A percentile compares a stretch with the other conserved stretches of the same genome.
Evolutionary conservation across 2,797 vertebrate species (phyloP).

Genomic region (Thamnophis elegans): DNA sequence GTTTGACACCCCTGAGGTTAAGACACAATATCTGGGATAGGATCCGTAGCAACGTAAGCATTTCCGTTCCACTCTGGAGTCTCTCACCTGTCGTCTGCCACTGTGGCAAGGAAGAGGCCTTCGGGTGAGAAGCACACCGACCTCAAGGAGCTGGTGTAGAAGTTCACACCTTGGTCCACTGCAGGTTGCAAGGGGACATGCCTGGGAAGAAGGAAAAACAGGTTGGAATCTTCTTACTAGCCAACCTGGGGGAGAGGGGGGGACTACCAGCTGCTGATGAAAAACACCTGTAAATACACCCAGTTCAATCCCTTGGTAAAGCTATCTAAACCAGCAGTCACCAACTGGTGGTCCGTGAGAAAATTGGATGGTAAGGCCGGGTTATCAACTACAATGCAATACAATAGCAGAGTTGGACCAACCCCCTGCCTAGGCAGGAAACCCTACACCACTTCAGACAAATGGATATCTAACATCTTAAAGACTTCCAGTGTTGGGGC

Average conservation of each 20-base stretch:
- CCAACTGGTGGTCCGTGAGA: too few species aligned
- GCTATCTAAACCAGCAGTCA: too few species aligned
- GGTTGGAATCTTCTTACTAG: background rate
- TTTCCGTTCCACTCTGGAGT: background rate
- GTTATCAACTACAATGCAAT: too few species aligned
- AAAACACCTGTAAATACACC: background rate
- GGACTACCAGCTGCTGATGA: background rate
- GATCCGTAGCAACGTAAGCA: background rate
- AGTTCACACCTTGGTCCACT: slow-evolving; percentile 64
- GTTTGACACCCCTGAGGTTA: too few species aligned
- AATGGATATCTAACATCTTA: too few species aligned
- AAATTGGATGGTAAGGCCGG: too few species aligned
- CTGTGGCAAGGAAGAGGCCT: slow-evolving; percentile 85
- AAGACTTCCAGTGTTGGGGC: too few species aligned
- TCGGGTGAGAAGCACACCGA: slow-evolving; percentile 90
- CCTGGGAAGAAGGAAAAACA: slow-evolving; percentile 24
- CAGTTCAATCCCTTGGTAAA: background rate
- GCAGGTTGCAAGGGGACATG: slow-evolving; percentile 59
- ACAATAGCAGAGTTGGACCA: too few species aligned
- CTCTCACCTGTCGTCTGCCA: slow-evolving; percentile 89
- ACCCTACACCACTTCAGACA: too few species aligned
- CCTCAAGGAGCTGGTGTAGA: slow-evolving; percentile 82
- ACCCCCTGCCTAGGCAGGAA: too few species aligned
- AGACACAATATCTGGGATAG: background rate
- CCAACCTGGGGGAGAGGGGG: background rate